Base-by-base conservation (phyloP, 2,113 vertebrate genomes). In the Bufo bufo region DNA sequence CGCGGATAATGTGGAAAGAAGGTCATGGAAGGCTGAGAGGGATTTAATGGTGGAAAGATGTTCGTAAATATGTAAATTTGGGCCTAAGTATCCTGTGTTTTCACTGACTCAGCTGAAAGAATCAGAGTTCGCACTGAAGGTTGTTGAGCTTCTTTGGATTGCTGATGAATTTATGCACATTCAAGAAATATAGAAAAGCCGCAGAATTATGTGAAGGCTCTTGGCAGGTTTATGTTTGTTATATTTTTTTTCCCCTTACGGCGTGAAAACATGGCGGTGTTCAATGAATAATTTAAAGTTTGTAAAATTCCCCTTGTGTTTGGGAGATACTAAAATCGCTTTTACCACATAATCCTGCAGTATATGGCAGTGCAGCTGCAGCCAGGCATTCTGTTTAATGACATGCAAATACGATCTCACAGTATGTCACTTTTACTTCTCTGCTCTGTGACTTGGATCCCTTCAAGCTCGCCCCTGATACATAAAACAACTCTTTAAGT, bases 371-470 rank as follows among this genome's bases (percentile, higher is more conserved):
- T 71, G 20, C 47, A 12, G 4, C 59, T 11, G 54, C 87, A 66
- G 81, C 80, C 71, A 77, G 58, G 69, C 58, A 45, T 77, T 75
- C 45, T 63, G 47, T 63, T 54, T 88, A 88, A 88, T 83, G 69
- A 83, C 54, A 74, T 83, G 87, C 80, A 83, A 83, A 88, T 88
- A 69, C 63, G 47, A 83, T 52, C 80, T 65, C 80, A 78, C 85
- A 86, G 75, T 75, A 43, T 82, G 66, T 72, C 33, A 56, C 78
- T 72, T 74, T 54, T 14, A 23, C 33, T 61, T 59, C 63, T 45
- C 43, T 87, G 59, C 66, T 23, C 50, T 61, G 54, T 77, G 52
- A 56, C 77, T 80, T 81, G 77, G 85, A 81, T 87, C 59, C 77
- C 77, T 71, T 43, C 85, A 79, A 65, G 85, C 85, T 78, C 50